Evolutionary conservation across 2,888 invertebrate species (phyloP).

Genomic region (Amphipoea oculea): DNA sequence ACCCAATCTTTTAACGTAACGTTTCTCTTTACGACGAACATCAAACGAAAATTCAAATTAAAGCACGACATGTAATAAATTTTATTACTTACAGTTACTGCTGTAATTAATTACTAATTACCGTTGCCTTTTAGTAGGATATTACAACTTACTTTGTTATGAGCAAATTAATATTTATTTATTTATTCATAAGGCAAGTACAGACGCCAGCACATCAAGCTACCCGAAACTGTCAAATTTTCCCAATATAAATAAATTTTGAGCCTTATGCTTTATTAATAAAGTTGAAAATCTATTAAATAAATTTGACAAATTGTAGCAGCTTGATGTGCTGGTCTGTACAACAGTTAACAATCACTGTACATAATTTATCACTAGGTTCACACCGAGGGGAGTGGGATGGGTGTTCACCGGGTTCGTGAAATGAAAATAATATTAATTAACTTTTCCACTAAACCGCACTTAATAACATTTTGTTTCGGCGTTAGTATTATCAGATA

Average conservation of each 20-base stretch:
- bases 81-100: conserved; percentile 26
- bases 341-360: neutral
- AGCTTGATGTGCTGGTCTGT: no score
- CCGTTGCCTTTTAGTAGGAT: neutral
- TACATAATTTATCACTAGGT: neutral
- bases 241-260: no score
- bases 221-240: no score
- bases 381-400: no score
- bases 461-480: neutral
- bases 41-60: conserved; percentile 37
- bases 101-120: conserved; percentile 13
- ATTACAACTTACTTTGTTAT: neutral
- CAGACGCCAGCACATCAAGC: no score
- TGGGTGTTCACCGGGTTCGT: no score
- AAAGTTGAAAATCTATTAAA: no score
- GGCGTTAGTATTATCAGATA: no score
- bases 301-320: no score
- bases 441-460: neutral
- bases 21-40: conserved; percentile 28
- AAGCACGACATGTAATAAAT: conserved; percentile 22
- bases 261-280: no score
- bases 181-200: neutral
- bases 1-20: conserved; percentile 18
- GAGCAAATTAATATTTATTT: neutral
- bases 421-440: neutral